These are phyloP conservation scores for Rhinogobio ventralis DNA, from an alignment of 2,797 vertebrate species.

Conservation along the genomic window DNA sequence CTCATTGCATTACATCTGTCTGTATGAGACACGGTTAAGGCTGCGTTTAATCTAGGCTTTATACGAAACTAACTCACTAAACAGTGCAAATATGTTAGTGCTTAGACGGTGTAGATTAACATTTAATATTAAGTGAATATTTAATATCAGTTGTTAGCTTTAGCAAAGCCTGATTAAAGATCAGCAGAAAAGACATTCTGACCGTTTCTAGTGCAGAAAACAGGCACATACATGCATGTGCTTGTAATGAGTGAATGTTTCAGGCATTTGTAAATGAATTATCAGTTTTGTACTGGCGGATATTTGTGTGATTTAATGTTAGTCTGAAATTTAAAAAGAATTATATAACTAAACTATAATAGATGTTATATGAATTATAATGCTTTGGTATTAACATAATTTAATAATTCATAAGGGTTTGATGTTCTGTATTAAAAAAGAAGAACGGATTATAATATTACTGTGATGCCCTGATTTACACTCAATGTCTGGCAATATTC, in stretches of 20 bases:
- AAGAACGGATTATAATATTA: not conserved
- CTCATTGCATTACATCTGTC: not conserved
- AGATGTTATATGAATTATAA: not conserved
- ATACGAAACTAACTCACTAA: not conserved
- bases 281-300: not conserved
- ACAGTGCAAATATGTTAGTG: slow-evolving; percentile 3
- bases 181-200: not conserved
- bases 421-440: not conserved
- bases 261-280: slow-evolving; percentile 1
- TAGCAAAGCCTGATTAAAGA: not conserved
- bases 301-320: not conserved
- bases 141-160: not conserved
- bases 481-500: not conserved
- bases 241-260: not conserved
- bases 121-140: not conserved
- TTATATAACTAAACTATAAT: too few species aligned
- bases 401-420: not conserved
- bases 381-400: not conserved
- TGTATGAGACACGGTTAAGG: slow-evolving; percentile 23
- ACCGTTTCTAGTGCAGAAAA: slow-evolving; percentile 23
- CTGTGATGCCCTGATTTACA: not conserved
- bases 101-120: not conserved
- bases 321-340: not conserved
- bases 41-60: not conserved
- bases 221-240: slow-evolving; percentile 3